Evolutionary conservation across 2,797 vertebrate genomes (phyloP), one percentile per base, ranked within the genome.

Genomic region (Poeciliopsis infans): DNA sequence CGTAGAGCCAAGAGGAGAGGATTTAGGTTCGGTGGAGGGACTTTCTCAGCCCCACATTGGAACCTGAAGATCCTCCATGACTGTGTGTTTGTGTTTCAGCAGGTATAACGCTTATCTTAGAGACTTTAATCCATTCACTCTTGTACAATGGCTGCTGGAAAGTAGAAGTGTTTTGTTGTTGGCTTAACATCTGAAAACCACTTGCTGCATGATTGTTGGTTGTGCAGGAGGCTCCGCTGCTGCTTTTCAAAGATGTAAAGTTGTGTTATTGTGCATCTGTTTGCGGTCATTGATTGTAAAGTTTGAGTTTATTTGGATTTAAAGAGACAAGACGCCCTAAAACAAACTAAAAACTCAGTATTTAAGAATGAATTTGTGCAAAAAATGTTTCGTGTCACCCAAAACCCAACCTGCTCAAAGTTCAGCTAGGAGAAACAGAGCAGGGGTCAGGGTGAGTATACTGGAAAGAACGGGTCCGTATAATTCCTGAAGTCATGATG

Each of bases 1-100:
- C 78, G 76, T 47, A 15, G 18, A 73, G 74, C 73, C 46, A 55
- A n/a, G 43, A 77, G 74, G 73, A 33, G 59, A 82, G 66, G 68
- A 79, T 31, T 75, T 79, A 73, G 75, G 61, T 81, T 76, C 74
- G 78, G 55, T 79, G 74, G 72, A 49, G 45, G 64, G 45, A 74
- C 47, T 76, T 80, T 71, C 78, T 41, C 2, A 10, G 84, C 84
- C 80, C 74, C 87, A 85, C 82, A 85, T 69, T 93, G 93, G 93
- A 93, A 94, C 89, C 45, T 75, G 88, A 94, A 87, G 89, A 76
- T 70, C 70, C 72, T 70, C 15, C 85, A 64, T 59, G 74, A 20
- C 68, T 64, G 66, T 15, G 78, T 61, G 75, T 57, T 57, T 59
- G 80, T 57, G 7, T 75, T 45, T 81, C 69, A 31, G 11, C 5